Evolutionary conservation across 2,797 vertebrate genomes (phyloP), one percentile per base, ranked within the genome.

Genomic region (Rousettus madagascariensis): DNA sequence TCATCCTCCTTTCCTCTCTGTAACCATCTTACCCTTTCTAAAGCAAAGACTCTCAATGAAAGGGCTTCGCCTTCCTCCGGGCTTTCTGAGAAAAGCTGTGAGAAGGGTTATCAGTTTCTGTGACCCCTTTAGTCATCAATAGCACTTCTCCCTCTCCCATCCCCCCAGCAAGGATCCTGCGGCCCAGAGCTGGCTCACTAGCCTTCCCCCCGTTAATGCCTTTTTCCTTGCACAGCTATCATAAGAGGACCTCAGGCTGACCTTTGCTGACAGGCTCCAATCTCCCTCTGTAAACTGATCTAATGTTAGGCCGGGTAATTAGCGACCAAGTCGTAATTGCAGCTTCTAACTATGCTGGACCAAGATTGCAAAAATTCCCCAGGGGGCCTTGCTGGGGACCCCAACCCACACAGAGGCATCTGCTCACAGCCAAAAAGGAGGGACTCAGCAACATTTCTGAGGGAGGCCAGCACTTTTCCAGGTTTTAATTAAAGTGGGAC

Each of bases 261-360:
- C 97, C 96, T 97, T 94, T 91, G 91, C 97, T 94, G 95, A 97
- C 87, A 96, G 97, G 86, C 97, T 96, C 75, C 95, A 19, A 94
- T 95, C 96, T 98, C 98, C 96, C 97, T 95, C 93, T 97, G 98
- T 98, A 99, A 99, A 98, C 98, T 30, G 98, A 99, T 98, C 99
- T 98, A 96, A 97, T 86, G 97, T 94, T 3, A 89, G 95, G 94
- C 98, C 86, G 90, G 91, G 98, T 98, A 99, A 99, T 99, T 99
- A 99, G 98, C 97, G 95, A 98, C 97, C 84, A 96, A 98, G 98
- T 97, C 98, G 98, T 98, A 99, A 99, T 97, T 98, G 98, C 98
- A 97, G 97, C 95, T 98, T 98, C 98, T 98, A 98, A 99, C 98
- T 98, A 96, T 83, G 98, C 97, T 98, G 98, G 98, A 98, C 98